phyloP scores from a whole-genome alignment of 2,113 vertebrate genomes.

The Oxygymnocypris stewartii region DNA sequence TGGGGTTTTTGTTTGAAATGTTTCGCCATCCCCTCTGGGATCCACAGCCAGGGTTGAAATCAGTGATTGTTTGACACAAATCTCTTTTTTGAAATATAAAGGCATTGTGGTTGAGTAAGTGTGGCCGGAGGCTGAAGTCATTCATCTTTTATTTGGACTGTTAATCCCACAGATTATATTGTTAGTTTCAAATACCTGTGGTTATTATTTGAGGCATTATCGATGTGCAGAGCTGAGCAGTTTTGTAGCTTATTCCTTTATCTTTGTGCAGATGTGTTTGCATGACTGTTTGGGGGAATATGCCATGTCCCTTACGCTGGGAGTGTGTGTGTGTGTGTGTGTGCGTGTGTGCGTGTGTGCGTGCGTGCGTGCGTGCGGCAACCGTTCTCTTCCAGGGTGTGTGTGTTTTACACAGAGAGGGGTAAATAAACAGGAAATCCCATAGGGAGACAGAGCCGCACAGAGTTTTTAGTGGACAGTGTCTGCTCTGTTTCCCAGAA shows the following conservation, averaged over 20 bases:
- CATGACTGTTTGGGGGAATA: not conserved
- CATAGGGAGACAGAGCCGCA: constrained; percentile 26
- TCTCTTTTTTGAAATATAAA: not conserved
- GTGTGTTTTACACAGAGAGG: constrained; percentile 26
- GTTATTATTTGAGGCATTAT: constrained; percentile 8
- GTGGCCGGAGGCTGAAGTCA: not conserved
- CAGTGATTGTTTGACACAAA: not conserved
- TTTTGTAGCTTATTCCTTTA: not conserved
- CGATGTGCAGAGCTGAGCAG: not conserved
- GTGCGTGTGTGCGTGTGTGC: too few relatives aligned
- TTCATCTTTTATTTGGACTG: constrained; percentile 33
- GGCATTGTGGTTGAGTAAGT: not conserved
- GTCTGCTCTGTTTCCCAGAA: constrained; percentile 34
- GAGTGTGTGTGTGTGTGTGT: not conserved
- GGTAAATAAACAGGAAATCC: constrained; percentile 46
- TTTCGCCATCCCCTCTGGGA: not conserved
- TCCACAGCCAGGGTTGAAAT: not conserved
- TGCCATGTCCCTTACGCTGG: not conserved
- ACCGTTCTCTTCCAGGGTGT: constrained; percentile 14
- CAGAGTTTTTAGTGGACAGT: too few relatives aligned
- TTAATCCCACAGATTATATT: constrained; percentile 37
- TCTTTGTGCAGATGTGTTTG: not conserved
- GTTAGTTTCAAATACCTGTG: too few relatives aligned
- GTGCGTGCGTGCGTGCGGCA: too few relatives aligned
- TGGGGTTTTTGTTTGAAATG: not conserved